Conservation (phyloP, 2,888 invertebrate species). For the Nephrotoma appendiculata region DNA sequence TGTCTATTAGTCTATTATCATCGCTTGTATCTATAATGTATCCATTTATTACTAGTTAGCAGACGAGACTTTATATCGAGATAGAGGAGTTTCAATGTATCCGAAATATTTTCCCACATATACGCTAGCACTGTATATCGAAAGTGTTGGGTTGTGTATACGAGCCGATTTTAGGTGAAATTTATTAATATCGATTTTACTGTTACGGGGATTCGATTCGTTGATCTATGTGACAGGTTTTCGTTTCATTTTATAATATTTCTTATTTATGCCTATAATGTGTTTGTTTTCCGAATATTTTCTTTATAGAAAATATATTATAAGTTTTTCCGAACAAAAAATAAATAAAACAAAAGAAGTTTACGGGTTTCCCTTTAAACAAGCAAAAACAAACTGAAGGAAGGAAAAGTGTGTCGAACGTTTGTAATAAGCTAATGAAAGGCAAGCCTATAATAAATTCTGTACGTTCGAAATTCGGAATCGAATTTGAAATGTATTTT, state of each 20-base stretch:
- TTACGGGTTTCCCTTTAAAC: background rate
- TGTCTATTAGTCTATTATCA: background rate
- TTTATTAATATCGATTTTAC: background rate
- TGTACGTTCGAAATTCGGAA: background rate
- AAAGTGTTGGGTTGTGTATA: background rate
- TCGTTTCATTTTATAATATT: background rate
- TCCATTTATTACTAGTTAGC: background rate
- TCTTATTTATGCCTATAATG: background rate
- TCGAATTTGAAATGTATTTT: background rate
- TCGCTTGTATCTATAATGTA: background rate
- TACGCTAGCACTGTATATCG: background rate
- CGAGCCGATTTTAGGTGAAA: background rate
- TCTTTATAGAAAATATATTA: background rate
- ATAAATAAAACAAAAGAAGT: background rate
- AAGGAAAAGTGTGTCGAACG: background rate
- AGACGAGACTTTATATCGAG: background rate
- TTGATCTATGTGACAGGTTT: background rate
- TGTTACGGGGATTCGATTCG: background rate
- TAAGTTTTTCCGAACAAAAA: background rate
- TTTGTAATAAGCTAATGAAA: background rate
- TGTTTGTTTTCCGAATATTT: background rate
- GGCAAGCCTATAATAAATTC: background rate
- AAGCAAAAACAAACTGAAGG: too few relatives aligned
- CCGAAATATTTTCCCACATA: background rate
- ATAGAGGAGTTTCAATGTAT: background rate